Conservation (phyloP, 2,888 invertebrate species). For the Ommatoiulus sabulosus region DNA sequence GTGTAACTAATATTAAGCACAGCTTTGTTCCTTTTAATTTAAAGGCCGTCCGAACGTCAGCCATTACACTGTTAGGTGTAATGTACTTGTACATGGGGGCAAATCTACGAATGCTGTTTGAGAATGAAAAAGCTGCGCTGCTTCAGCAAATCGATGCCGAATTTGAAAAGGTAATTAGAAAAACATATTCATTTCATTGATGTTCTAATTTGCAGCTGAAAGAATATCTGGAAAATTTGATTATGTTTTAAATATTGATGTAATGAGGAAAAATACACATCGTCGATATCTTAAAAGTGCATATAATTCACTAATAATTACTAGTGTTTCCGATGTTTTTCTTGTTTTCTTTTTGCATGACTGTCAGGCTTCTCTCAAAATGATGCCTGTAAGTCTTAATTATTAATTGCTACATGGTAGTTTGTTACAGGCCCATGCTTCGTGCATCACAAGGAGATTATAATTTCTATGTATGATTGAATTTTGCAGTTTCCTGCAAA, state of each 20-base stretch:
- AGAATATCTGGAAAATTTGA: no score
- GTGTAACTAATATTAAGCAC: not conserved
- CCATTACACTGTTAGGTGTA: slow-evolving; percentile 80
- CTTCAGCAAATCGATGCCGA: slow-evolving; percentile 87
- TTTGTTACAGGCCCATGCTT: not conserved
- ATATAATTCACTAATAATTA: not conserved
- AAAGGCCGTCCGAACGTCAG: slow-evolving; percentile 79
- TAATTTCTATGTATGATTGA: no score
- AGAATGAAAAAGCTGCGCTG: slow-evolving; percentile 86
- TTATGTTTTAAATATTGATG: no score
- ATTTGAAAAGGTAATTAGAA: slow-evolving; percentile 76
- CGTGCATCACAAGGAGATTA: not conserved
- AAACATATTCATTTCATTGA: no score
- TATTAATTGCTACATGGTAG: not conserved
- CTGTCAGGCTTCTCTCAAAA: slow-evolving; percentile 53
- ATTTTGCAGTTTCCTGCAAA: no score
- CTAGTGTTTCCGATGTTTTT: slow-evolving; percentile 41
- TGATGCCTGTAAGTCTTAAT: slow-evolving; percentile 32
- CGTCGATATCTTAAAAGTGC: no score
- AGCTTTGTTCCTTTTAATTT: not conserved
- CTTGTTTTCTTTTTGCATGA: slow-evolving; percentile 8
- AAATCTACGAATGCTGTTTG: slow-evolving; percentile 81
- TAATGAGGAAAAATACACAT: no score
- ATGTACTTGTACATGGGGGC: slow-evolving; percentile 86
- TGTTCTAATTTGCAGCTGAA: no score